Percentiles rank a stretch among this genome's conserved stretches.
Evolutionary conservation across 2,888 invertebrate species (phyloP).

Genomic region (Aethes cnicana): DNA sequence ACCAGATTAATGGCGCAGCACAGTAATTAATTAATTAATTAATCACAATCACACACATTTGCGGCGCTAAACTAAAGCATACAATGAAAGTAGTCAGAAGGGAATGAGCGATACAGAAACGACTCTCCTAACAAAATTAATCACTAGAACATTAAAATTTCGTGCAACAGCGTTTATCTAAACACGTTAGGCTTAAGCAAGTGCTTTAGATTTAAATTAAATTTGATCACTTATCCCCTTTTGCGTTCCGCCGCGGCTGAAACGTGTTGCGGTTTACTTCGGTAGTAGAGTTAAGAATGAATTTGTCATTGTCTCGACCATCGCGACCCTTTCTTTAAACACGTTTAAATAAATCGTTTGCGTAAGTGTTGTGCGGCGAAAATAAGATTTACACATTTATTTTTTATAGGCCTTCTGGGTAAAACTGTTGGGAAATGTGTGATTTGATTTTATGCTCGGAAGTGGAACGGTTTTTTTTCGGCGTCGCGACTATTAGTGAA

Average conservation of each 20-base stretch:
- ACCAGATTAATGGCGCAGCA: slow-evolving; percentile 18
- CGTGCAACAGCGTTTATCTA: no score
- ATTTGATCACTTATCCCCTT: neutral
- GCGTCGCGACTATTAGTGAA: no score
- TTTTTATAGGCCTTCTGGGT: neutral
- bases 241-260: neutral
- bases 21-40: slow-evolving; percentile 22
- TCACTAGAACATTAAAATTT: no score
- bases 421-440: slow-evolving; percentile 5
- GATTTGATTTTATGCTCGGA: no score
- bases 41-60: slow-evolving; percentile 9
- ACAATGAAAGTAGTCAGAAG: no score
- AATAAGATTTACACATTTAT: slow-evolving; percentile 12
- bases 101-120: no score
- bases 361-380: slow-evolving; percentile 6
- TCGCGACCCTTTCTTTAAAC: slow-evolving; percentile 15
- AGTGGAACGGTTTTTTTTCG: no score
- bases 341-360: slow-evolving; percentile 4
- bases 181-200: no score
- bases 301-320: slow-evolving; percentile 17
- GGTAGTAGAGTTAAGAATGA: slow-evolving; percentile 16
- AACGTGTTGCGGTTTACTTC: neutral
- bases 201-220: neutral
- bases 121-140: no score
- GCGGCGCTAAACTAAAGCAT: neutral